These are phyloP conservation scores for Allophyes oxyacanthae DNA, from an alignment of 2,888 invertebrate species.

Conservation along the genomic window DNA sequence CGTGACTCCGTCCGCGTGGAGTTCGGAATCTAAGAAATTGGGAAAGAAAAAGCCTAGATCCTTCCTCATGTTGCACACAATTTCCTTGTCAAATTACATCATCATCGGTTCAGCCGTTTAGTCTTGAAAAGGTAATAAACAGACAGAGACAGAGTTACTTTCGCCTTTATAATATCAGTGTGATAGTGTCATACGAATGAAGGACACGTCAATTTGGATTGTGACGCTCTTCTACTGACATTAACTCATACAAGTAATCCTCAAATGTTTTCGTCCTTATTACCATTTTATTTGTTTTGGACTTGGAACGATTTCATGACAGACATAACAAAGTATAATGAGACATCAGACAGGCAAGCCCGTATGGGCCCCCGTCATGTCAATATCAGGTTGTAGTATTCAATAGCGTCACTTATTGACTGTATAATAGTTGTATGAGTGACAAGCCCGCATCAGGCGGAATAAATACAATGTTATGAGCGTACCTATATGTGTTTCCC, in stretches of 20 bases:
- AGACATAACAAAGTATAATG: conserved; percentile 60
- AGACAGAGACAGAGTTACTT: no score
- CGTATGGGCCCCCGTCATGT: conserved; percentile 70
- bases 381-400: conserved; percentile 65
- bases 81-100: no score
- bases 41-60: no score
- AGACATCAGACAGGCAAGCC: conserved; percentile 62
- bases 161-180: no score
- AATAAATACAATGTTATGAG: conserved; percentile 47
- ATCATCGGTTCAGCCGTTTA: no score
- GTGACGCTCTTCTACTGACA: no score
- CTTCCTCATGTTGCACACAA: no score
- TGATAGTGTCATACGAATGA: no score
- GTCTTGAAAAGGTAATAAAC: no score
- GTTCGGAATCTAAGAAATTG: no score
- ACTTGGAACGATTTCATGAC: conserved; percentile 35
- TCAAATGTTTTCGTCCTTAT: conserved; percentile 10
- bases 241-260: neutral
- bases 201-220: no score
- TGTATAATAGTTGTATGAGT: conserved; percentile 53
- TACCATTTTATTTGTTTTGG: conserved; percentile 40
- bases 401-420: conserved; percentile 57
- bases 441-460: conserved; percentile 55
- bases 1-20: no score
- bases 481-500: conserved; percentile 1